Percentiles rank a stretch among this genome's conserved stretches.
These are phyloP conservation scores for Corythaixoides concolor DNA, from an alignment of 2,113 vertebrate species.

Conservation along the genomic window DNA sequence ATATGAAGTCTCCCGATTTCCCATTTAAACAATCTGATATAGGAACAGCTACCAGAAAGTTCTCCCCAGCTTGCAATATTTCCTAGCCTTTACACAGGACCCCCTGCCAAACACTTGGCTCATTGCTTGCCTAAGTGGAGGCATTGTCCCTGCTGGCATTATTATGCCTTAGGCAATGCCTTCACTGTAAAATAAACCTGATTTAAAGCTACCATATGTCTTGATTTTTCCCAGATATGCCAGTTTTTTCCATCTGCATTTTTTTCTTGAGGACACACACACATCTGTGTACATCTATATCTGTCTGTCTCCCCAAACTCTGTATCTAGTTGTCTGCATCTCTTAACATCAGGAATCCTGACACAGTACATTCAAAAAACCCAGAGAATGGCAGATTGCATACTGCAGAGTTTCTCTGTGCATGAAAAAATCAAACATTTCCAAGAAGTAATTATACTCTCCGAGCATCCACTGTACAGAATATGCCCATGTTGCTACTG, in stretches of 20 bases:
- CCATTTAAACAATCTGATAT: not conserved
- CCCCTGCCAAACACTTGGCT: not conserved
- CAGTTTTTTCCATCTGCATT: not conserved
- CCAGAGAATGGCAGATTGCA: not conserved
- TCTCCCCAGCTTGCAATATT: not conserved
- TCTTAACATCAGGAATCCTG: not conserved
- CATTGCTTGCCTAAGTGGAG: not conserved
- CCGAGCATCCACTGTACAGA: not conserved
- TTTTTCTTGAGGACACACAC: not conserved
- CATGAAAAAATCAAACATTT: not conserved
- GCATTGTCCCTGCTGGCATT: not conserved
- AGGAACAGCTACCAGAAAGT: not conserved
- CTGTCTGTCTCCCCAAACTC: not conserved
- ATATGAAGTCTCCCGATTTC: not conserved
- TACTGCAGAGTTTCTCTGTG: not conserved
- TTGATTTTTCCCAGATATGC: not conserved
- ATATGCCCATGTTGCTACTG: not conserved
- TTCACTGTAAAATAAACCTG: not conserved
- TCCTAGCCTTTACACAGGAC: not conserved
- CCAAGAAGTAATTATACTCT: not conserved
- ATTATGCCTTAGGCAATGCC: not conserved
- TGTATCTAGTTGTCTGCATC: not conserved
- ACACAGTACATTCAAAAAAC: not conserved
- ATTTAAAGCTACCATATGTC: not conserved
- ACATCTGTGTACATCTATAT: not conserved